A percentile compares a stretch with the other conserved stretches of the same genome.
These are phyloP conservation scores for Oreochromis niloticus DNA, from an alignment of 2,113 vertebrate genomes.

Conservation along the genomic window DNA sequence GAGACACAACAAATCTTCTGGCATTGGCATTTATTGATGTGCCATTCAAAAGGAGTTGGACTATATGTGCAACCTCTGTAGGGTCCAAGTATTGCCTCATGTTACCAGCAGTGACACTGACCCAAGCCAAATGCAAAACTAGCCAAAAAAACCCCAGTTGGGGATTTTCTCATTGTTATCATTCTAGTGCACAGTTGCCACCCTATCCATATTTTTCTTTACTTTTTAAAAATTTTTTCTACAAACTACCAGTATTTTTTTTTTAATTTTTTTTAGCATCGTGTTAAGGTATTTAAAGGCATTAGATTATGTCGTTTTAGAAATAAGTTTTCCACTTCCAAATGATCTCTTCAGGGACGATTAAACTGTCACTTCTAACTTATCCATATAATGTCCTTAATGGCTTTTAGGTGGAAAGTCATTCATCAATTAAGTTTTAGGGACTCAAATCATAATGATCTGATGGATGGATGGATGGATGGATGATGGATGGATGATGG, in stretches of 20 bases:
- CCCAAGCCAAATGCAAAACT: neutral
- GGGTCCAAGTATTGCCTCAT: neutral
- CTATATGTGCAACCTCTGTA: neutral
- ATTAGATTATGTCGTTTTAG: too few relatives aligned
- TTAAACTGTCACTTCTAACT: too few relatives aligned
- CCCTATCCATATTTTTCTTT: neutral
- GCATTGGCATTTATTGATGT: neutral
- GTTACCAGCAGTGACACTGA: neutral
- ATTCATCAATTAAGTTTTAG: neutral
- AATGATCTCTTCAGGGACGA: too few relatives aligned
- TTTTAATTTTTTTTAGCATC: neutral
- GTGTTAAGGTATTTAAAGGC: too few relatives aligned
- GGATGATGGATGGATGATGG: too few relatives aligned
- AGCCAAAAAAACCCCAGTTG: too few relatives aligned
- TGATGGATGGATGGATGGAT: too few relatives aligned
- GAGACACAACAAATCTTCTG: neutral
- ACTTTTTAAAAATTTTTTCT: neutral
- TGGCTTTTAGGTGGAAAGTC: neutral
- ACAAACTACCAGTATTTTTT: neutral
- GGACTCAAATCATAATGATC: neutral
- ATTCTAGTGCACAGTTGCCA: neutral
- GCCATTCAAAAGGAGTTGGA: neutral
- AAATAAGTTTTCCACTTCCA: too few relatives aligned
- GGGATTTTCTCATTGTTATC: accelerated
- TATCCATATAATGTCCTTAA: neutral